Evolutionary conservation across 2,113 vertebrate genomes (phyloP), one percentile per base, ranked within the genome.

Genomic region (Pseudonaja textilis): DNA sequence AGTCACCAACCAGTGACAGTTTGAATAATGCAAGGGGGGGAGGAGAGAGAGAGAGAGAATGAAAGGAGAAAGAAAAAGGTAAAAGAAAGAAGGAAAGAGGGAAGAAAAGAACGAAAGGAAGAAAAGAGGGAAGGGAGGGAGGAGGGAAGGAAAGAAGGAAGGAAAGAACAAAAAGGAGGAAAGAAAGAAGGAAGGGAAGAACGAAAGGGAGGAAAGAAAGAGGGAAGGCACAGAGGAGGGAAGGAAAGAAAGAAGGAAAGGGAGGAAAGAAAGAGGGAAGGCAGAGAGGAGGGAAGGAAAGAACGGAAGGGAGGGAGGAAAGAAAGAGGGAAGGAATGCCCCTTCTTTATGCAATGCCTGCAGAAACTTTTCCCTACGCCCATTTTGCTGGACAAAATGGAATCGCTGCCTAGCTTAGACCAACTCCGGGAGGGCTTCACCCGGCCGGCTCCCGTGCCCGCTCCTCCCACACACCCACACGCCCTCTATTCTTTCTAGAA

Each of bases 11-110:
- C 96, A 92, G 97, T 97, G 97, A 97, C 98, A 97, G 97, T 97
- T 98, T 99, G 98, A 99, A 99, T 99, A 98, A 99, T 99, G 98
- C 98, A 98, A 96, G 96, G 96, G 97, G 97, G 96, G 87, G 1
- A 5, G 20, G 55, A n/a, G 9, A 16, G 45, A 8, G 14, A 25
- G 22, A 59, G 25, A 22, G 23, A 42, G 42, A 42, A 42, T 42
- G 42, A 42, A 42, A 42, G 42, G 42, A 42, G 42, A 3, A 3
- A 42, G 3, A 42, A 42, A 42, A 42, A 3, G 42, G 42, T 42
- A 42, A 25, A 25, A 59, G 23, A 5, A 8, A 57, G 6, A 25
- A 20, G 55, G 34, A 25, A 88, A 90, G 87, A 87, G 23, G 69
- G 1, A 57, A 87, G 1, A 42, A 47, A 47, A 47, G 45, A 45